Conservation (phyloP, 2,113 vertebrate genomes). For the Calonectris borealis region DNA sequence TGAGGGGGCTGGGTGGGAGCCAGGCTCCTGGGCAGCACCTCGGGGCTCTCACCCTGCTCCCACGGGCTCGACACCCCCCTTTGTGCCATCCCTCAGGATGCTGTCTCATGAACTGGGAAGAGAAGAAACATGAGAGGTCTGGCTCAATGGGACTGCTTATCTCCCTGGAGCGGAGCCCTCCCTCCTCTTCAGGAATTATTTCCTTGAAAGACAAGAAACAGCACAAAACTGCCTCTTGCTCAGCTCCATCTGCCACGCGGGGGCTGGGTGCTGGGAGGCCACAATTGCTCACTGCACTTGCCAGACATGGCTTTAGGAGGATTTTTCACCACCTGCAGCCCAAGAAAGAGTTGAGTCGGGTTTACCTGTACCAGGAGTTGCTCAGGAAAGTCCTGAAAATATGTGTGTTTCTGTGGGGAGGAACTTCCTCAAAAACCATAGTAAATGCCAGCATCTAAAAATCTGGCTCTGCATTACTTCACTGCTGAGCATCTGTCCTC, state of each 20-base stretch:
- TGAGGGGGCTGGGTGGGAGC: background rate
- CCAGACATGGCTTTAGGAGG: background rate
- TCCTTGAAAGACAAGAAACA: conserved; percentile 50
- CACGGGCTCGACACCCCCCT: background rate
- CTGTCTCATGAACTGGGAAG: background rate
- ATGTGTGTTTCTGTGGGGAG: background rate
- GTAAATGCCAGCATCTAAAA: background rate
- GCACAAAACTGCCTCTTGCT: conserved; percentile 31
- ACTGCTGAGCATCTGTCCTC: conserved; percentile 9
- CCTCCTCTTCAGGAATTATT: conserved; percentile 49
- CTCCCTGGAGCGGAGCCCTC: background rate
- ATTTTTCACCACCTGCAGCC: background rate
- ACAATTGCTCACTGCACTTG: background rate
- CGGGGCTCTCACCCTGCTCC: background rate
- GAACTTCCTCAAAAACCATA: background rate
- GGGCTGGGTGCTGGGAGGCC: background rate
- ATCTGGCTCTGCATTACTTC: background rate
- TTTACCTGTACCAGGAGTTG: background rate
- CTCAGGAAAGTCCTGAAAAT: background rate
- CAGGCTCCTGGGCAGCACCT: background rate
- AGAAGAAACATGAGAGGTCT: background rate
- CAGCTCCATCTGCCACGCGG: background rate
- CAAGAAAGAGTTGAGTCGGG: background rate
- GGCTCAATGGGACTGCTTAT: background rate
- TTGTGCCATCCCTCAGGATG: background rate